These are phyloP conservation scores for Papilio glaucus DNA, from an alignment of 1,140 invertebrate species.

Conservation along the genomic window DNA sequence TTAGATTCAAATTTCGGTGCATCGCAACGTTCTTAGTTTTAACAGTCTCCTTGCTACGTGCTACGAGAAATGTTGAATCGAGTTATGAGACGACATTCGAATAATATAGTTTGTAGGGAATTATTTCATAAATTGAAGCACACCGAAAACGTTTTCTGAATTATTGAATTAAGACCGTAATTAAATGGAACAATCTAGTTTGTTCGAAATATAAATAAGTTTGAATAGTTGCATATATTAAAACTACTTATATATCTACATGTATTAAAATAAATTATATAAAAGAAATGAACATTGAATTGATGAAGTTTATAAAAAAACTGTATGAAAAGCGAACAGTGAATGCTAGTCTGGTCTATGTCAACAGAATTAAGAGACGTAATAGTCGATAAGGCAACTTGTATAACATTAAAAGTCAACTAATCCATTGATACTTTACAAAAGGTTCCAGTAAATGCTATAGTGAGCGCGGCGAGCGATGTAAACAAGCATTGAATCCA, in stretches of 20 bases:
- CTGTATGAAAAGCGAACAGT: background rate
- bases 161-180: background rate
- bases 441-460: background rate
- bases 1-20: constrained; percentile 19
- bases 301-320: background rate
- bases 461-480: background rate
- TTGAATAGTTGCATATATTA: too few relatives aligned
- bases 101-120: constrained; percentile 26
- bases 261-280: too few relatives aligned
- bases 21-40: background rate
- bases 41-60: constrained; percentile 33
- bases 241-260: too few relatives aligned
- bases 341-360: background rate
- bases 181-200: background rate
- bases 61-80: constrained; percentile 31
- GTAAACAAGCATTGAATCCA: constrained; percentile 29
- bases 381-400: background rate
- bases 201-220: too few relatives aligned
- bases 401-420: background rate
- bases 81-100: constrained; percentile 36
- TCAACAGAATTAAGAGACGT: background rate
- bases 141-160: background rate
- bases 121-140: constrained; percentile 20
- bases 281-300: too few relatives aligned
- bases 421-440: background rate